A percentile compares a stretch with the other conserved stretches of the same genome.
Evolutionary conservation across 2,113 vertebrate genomes (phyloP).

Genomic region (Astur gentilis): DNA sequence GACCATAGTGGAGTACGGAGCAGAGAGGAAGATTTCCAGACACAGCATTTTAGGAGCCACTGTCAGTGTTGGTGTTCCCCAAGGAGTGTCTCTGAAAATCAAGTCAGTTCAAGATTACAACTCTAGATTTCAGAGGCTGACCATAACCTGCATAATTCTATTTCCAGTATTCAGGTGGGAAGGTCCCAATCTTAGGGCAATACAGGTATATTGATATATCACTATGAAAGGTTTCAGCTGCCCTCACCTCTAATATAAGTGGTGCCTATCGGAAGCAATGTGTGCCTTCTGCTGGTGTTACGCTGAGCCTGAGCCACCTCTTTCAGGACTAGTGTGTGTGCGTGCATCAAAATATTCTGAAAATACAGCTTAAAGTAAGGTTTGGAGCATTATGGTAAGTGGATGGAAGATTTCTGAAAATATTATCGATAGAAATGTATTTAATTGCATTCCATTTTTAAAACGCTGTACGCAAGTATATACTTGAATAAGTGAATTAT

Average conservation of each 20-base stretch:
- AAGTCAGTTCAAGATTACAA: conserved; percentile 80
- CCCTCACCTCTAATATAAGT: background rate
- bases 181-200: background rate
- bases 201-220: background rate
- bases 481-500: background rate
- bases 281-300: background rate
- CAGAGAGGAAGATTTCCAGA: conserved; percentile 95
- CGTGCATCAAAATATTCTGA: background rate
- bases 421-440: background rate
- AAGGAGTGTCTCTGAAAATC: conserved; percentile 95
- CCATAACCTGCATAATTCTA: background rate
- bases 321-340: background rate
- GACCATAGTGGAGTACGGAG: conserved; percentile 93
- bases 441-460: background rate
- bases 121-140: background rate
- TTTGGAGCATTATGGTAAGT: background rate
- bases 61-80: conserved; percentile 92
- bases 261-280: background rate
- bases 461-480: background rate
- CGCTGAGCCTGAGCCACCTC: background rate
- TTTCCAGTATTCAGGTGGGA: background rate
- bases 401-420: background rate
- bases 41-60: conserved; percentile 93
- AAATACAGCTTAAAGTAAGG: background rate
- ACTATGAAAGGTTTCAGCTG: background rate